Conservation (phyloP, 2,797 vertebrate species). For the Octomys mimax region DNA sequence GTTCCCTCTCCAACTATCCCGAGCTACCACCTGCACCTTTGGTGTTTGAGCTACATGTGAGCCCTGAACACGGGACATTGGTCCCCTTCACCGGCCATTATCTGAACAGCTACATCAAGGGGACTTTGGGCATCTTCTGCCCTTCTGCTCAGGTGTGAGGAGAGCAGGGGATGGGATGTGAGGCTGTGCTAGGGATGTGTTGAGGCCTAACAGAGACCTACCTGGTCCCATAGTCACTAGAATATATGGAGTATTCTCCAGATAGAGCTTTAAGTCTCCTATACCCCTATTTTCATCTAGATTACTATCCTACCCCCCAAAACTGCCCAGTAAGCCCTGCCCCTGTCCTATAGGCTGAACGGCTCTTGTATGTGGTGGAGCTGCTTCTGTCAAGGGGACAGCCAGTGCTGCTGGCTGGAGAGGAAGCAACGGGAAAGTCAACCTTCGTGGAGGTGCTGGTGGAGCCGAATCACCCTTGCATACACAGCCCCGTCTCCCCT, state of each 20-base stretch:
- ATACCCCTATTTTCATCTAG: conserved; percentile 18
- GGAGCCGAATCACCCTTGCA: conserved; percentile 85
- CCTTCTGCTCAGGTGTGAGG: conserved; percentile 90
- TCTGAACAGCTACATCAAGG: conserved; percentile 77
- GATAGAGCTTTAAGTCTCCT: conserved; percentile 21
- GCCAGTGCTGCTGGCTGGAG: conserved; percentile 92
- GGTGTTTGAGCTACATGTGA: conserved; percentile 92
- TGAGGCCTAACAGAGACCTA: neutral
- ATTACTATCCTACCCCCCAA: neutral
- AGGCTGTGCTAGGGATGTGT: neutral
- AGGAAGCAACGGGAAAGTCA: conserved; percentile 92
- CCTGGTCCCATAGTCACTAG: neutral
- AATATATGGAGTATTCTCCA: conserved; percentile 7
- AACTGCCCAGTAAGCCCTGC: conserved; percentile 23
- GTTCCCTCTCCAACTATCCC: conserved; percentile 86
- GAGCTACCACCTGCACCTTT: conserved; percentile 87
- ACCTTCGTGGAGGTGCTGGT: conserved; percentile 89
- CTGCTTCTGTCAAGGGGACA: conserved; percentile 89
- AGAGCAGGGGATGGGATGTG: conserved; percentile 16
- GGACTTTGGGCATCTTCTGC: conserved; percentile 70
- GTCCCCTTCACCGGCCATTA: conserved; percentile 78
- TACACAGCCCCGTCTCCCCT: conserved; percentile 85
- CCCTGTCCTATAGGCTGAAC: conserved; percentile 81
- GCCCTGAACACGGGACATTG: conserved; percentile 81
- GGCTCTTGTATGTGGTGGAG: conserved; percentile 88